Percentiles rank a stretch among this genome's conserved stretches.
phyloP scores from a whole-genome alignment of 2,888 invertebrate genomes.

The Chaitophorus viminalis region DNA sequence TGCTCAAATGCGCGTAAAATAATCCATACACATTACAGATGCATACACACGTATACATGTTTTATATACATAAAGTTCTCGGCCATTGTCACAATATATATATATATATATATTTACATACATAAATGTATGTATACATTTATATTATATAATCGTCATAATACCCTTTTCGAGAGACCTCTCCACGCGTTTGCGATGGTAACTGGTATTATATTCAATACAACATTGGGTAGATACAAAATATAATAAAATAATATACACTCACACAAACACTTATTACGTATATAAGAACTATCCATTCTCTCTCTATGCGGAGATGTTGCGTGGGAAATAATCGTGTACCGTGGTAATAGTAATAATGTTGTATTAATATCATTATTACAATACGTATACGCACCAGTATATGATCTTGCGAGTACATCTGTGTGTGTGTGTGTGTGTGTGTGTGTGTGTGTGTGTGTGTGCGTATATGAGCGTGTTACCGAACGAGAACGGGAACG shows the following conservation, averaged over 20 bases:
- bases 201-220: background rate
- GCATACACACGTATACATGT: too few relatives aligned
- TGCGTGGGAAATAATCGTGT: conserved; percentile 29
- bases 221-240: background rate
- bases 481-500: background rate
- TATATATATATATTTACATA: too few relatives aligned
- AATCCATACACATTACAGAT: background rate
- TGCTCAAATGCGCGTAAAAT: background rate
- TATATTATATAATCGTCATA: too few relatives aligned
- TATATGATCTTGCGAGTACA: too few relatives aligned
- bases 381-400: too few relatives aligned
- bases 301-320: background rate
- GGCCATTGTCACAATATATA: background rate
- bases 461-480: background rate
- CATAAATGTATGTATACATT: too few relatives aligned
- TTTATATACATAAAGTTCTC: too few relatives aligned
- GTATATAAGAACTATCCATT: background rate
- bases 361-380: background rate
- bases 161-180: background rate
- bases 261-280: background rate
- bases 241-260: background rate
- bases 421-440: background rate
- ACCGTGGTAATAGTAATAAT: conserved; percentile 6
- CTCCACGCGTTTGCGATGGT: background rate
- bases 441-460: background rate